Base-by-base conservation (phyloP, 2,113 vertebrate species). In the Erpornis zantholeuca region DNA sequence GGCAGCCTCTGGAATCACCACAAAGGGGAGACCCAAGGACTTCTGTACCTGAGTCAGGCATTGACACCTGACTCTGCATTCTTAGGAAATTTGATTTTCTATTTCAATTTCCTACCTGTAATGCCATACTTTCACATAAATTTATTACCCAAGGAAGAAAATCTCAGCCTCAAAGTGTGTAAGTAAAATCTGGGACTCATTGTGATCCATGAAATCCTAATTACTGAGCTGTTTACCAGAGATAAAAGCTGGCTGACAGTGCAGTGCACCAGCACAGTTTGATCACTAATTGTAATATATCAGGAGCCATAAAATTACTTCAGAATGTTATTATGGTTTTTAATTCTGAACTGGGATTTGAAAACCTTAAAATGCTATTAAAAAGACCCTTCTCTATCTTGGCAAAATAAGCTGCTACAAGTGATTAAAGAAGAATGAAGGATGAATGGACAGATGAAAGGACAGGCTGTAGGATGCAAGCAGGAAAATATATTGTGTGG, bases 401-500 rank as follows among this genome's bases (percentile, higher is more conserved):
- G 47, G 8, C 49, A 72, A 69, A 79, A 57, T 12, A 17, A 82
- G 1, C 4, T 63, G 42, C 53, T 68, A 21, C 7, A 36, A 66
- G 24, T 4, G 7, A 57, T 49, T 18, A 64, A 79, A 52, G 15
- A 11, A 44, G 76, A 68, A 49, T 6, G 35, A 61, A 31, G 35
- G 24, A 16, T 1, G 6, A 22, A 18, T 2, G 9, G 71, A 38
- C 24, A 25, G 57, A 27, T 1, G 5, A 47, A 38, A 35, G 60
- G 38, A 50, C 47, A 75, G 47, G 24, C 2, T 22, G 10, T 2
- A 52, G 61, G 66, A 68, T 24, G 28, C 29, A 79, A 61, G 29
- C 20, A 83, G 47, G 24, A 57, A 53, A 61, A 10, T 8, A 20
- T 0, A 15, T 0, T 18, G 3, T 3, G 9, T 9, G 38, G 42